Conservation (phyloP, 2,888 invertebrate species). For the Polylopha cassiicola region DNA sequence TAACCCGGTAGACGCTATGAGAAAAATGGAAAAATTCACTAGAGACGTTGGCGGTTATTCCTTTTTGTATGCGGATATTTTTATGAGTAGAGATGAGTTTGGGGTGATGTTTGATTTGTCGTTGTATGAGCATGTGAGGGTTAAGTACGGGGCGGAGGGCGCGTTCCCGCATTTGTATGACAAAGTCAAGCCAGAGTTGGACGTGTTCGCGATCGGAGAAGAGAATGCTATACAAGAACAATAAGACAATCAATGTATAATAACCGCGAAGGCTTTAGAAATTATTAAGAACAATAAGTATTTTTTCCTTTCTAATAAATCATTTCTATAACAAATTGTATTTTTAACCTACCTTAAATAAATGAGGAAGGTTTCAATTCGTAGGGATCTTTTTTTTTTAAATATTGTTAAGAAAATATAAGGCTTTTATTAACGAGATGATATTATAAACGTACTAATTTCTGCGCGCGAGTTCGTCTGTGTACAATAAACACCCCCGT, state of each 20-base stretch:
- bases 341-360: too few species aligned
- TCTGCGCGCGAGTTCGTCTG: too few species aligned
- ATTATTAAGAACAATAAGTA: too few species aligned
- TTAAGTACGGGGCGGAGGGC: slow-evolving; percentile 76
- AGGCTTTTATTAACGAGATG: too few species aligned
- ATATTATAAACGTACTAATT: too few species aligned
- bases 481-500: too few species aligned
- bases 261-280: too few species aligned
- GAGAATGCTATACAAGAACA: slow-evolving; percentile 38
- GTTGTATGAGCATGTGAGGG: slow-evolving; percentile 78
- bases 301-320: too few species aligned
- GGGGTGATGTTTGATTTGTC: slow-evolving; percentile 82
- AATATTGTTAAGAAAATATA: too few species aligned
- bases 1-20: slow-evolving; percentile 81
- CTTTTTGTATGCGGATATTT: slow-evolving; percentile 83
- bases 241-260: neutral
- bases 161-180: slow-evolving; percentile 82
- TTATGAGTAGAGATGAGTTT: slow-evolving; percentile 81
- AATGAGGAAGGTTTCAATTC: too few species aligned
- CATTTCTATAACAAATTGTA: too few species aligned
- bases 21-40: slow-evolving; percentile 83
- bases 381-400: too few species aligned
- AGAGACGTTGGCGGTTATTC: slow-evolving; percentile 82
- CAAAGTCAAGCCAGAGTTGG: slow-evolving; percentile 81
- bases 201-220: slow-evolving; percentile 78